phyloP scores from a whole-genome alignment of 2,797 vertebrate genomes.

The Gorsachius magnificus region DNA sequence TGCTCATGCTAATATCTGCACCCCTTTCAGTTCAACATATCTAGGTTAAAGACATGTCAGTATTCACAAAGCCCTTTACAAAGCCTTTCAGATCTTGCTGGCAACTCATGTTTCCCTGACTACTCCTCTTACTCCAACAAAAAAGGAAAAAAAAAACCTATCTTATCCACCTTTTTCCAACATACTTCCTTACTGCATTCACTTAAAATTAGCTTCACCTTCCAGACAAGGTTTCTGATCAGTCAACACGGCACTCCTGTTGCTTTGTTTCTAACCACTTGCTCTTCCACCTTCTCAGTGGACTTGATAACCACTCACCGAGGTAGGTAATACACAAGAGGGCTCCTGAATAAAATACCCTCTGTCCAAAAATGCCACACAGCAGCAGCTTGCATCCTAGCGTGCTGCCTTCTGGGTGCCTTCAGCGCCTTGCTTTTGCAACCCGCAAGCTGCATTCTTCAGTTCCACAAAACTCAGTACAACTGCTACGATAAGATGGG shows the following conservation, averaged over 20 bases:
- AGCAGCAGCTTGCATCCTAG: neutral
- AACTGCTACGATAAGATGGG: neutral
- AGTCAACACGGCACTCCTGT: neutral
- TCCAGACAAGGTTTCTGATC: neutral
- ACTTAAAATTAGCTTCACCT: neutral
- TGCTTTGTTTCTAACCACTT: neutral
- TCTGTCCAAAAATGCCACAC: neutral
- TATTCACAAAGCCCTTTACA: neutral
- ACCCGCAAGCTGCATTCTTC: neutral
- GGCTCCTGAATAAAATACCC: neutral
- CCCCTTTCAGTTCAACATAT: neutral
- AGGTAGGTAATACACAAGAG: neutral
- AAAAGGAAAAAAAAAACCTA: neutral
- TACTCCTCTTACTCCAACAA: neutral
- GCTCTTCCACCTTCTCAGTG: neutral
- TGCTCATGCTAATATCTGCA: neutral
- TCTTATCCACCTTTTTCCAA: neutral
- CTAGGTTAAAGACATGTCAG: neutral
- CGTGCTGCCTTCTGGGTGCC: accelerated
- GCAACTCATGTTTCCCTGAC: neutral
- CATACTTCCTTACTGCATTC: neutral
- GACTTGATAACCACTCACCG: neutral
- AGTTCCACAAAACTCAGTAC: neutral
- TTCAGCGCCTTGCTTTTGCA: neutral
- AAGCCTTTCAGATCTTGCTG: neutral